phyloP scores from a whole-genome alignment of 2,797 vertebrate species.

The Tokudaia tokunoshimensis region DNA sequence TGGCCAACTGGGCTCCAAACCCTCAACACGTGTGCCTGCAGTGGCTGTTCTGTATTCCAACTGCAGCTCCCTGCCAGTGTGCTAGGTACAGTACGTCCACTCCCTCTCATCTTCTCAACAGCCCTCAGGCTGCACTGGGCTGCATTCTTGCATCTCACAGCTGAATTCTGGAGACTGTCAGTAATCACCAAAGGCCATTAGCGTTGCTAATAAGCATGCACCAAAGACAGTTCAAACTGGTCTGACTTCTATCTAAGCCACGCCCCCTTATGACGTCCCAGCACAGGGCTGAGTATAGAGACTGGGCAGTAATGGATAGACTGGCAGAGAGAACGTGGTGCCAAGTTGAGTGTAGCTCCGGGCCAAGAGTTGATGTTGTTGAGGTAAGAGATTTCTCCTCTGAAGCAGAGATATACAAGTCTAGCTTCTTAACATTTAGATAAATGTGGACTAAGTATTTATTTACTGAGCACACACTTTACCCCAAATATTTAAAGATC shows the following conservation, averaged over 20 bases:
- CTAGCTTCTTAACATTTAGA: background rate
- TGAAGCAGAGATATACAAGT: background rate
- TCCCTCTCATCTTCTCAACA: background rate
- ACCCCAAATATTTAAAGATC: background rate
- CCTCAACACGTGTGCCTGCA: rapidly evolving
- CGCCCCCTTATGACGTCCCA: background rate
- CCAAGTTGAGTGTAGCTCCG: background rate
- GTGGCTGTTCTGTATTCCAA: too few species aligned
- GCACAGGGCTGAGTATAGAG: background rate
- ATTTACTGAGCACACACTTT: background rate
- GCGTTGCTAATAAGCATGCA: background rate
- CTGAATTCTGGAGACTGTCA: background rate
- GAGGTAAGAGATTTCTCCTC: background rate
- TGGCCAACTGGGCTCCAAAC: background rate
- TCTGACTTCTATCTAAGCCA: background rate
- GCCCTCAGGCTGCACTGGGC: background rate
- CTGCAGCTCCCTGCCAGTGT: background rate
- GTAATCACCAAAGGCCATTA: background rate
- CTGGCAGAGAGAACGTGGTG: background rate
- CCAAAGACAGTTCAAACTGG: background rate
- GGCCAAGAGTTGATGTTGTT: background rate
- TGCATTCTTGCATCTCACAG: background rate
- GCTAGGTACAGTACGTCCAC: background rate
- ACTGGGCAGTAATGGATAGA: background rate
- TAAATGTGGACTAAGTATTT: background rate